Percentiles rank a stretch among this genome's conserved stretches.
These are phyloP conservation scores for Drosophila paramelanica DNA, from an alignment of 2,888 invertebrate species.

Conservation along the genomic window DNA sequence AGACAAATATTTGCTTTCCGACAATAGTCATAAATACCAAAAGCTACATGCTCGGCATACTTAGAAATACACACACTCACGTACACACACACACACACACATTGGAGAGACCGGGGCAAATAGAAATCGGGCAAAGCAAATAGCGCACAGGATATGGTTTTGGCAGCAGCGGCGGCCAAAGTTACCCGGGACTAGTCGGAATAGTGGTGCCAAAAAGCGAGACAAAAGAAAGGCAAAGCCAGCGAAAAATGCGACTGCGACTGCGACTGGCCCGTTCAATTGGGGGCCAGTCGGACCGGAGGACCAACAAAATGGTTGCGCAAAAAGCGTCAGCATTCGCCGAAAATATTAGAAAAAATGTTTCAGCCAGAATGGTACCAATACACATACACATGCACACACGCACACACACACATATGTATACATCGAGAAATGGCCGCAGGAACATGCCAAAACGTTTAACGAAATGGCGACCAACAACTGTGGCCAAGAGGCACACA, in stretches of 20 bases:
- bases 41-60: slow-evolving; percentile 84
- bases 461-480: slow-evolving; percentile 68
- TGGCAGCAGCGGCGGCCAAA: slow-evolving; percentile 56
- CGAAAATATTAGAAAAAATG: slow-evolving; percentile 75
- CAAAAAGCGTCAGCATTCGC: slow-evolving; percentile 75
- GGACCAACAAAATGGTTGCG: slow-evolving; percentile 77
- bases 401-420: not conserved
- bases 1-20: slow-evolving; percentile 85
- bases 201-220: slow-evolving; percentile 67
- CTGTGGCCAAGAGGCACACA: slow-evolving; percentile 34
- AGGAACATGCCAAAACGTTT: slow-evolving; percentile 68
- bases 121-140: slow-evolving; percentile 82
- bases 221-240: slow-evolving; percentile 59
- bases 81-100: slow-evolving; percentile 24
- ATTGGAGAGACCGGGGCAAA: slow-evolving; percentile 65
- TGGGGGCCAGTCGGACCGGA: slow-evolving; percentile 33
- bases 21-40: slow-evolving; percentile 85
- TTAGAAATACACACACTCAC: slow-evolving; percentile 74
- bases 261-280: slow-evolving; percentile 46
- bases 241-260: slow-evolving; percentile 60
- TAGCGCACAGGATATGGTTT: slow-evolving; percentile 79
- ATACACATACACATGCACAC: slow-evolving; percentile 34
- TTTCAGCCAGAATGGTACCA: slow-evolving; percentile 38
- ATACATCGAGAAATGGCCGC: slow-evolving; percentile 49
- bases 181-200: slow-evolving; percentile 33